Percentiles rank a stretch among this genome's conserved stretches.
Conservation (phyloP, 2,797 vertebrate genomes). For the Acanthurus tractus region DNA sequence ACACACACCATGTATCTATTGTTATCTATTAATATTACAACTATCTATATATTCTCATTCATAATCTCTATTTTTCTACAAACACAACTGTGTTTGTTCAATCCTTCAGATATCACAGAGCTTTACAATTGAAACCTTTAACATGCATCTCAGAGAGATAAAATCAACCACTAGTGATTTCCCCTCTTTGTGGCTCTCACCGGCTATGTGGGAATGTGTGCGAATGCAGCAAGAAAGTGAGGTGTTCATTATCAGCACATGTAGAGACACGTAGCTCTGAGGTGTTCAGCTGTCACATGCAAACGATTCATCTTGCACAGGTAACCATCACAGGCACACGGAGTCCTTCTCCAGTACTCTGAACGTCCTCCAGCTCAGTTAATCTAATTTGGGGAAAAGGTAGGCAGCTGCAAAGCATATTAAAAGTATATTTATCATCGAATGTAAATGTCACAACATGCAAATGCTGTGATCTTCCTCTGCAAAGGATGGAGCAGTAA, state of each 20-base stretch:
- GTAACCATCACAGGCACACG: constrained; percentile 34
- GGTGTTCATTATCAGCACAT: constrained; percentile 20
- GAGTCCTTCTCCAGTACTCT: constrained; percentile 33
- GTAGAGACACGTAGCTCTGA: constrained; percentile 23
- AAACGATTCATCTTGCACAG: constrained; percentile 55
- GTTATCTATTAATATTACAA: no score
- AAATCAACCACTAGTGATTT: constrained; percentile 1
- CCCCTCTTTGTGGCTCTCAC: constrained; percentile 9
- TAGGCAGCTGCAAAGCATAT: constrained; percentile 53
- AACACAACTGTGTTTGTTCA: constrained; percentile 2
- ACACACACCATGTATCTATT: no score
- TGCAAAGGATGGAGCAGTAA: constrained; percentile 39
- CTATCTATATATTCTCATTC: not conserved
- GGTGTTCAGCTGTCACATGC: constrained; percentile 17
- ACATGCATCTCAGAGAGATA: constrained; percentile 1
- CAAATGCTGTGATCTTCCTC: constrained; percentile 56
- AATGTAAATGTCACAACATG: constrained; percentile 69
- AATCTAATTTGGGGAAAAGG: constrained; percentile 50
- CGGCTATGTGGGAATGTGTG: constrained; percentile 32
- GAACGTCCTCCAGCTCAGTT: constrained; percentile 51
- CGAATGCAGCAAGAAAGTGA: constrained; percentile 28
- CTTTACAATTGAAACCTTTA: not conserved
- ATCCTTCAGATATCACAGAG: not conserved
- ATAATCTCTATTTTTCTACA: not conserved
- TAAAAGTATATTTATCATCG: constrained; percentile 62